Conservation (phyloP, 1,140 invertebrate species). For the Neodiprion virginianus region DNA sequence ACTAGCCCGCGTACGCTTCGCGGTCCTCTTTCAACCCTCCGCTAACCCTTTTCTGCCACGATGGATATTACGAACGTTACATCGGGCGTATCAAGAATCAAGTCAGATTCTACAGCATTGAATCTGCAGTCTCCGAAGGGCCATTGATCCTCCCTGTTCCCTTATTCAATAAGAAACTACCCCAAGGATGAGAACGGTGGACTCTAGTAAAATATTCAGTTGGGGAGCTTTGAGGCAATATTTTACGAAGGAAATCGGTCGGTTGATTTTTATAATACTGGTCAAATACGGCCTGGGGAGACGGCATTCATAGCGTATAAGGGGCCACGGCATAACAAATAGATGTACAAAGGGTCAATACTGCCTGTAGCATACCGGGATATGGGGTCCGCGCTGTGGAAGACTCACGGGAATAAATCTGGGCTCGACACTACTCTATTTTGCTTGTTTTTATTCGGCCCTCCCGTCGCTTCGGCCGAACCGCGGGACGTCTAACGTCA, state of each 20-base stretch:
- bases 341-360: slow-evolving; percentile 65
- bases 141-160: background rate
- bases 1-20: too few relatives aligned
- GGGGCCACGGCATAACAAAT: slow-evolving; percentile 62
- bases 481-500: slow-evolving; percentile 14
- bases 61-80: background rate
- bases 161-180: slow-evolving; percentile 7
- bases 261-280: slow-evolving; percentile 66
- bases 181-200: background rate
- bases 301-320: slow-evolving; percentile 42
- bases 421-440: background rate
- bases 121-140: background rate
- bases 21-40: background rate
- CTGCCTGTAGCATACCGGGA: slow-evolving; percentile 45
- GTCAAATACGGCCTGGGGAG: slow-evolving; percentile 63
- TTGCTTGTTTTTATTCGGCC: slow-evolving; percentile 2
- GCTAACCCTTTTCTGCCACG: background rate
- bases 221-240: slow-evolving; percentile 55
- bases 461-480: slow-evolving; percentile 12
- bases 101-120: background rate
- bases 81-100: background rate
- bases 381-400: slow-evolving; percentile 17
- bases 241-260: slow-evolving; percentile 63
- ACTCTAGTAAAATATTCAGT: slow-evolving; percentile 59
- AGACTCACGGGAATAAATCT: slow-evolving; percentile 23